A percentile compares a stretch with the other conserved stretches of the same genome.
phyloP scores from a whole-genome alignment of 2,888 invertebrate species.

The Nemotelus nigrinus region DNA sequence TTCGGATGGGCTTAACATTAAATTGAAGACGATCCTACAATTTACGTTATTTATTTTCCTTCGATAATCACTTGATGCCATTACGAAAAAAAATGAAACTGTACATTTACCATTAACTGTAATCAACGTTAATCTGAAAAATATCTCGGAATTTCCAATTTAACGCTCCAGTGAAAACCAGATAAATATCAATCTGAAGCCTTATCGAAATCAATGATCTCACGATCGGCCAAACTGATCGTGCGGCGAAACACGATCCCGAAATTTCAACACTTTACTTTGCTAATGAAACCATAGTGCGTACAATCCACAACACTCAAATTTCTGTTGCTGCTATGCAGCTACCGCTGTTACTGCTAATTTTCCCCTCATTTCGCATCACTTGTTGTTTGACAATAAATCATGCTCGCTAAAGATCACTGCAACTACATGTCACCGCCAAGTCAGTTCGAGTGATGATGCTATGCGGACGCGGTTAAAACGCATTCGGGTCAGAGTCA shows the following conservation, averaged over 20 bases:
- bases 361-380: slow-evolving; percentile 1
- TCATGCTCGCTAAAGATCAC: slow-evolving; percentile 29
- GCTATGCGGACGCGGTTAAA: slow-evolving; percentile 19
- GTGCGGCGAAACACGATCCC: slow-evolving; percentile 8
- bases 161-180: too few species aligned
- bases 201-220: slow-evolving; percentile 7
- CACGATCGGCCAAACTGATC: slow-evolving; percentile 21
- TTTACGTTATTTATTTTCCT: not conserved
- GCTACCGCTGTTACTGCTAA: not conserved
- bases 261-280: not conserved
- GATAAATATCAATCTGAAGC: not conserved
- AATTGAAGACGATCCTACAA: slow-evolving; percentile 20
- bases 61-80: too few species aligned
- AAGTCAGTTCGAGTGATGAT: not conserved
- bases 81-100: too few species aligned
- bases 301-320: slow-evolving; percentile 9
- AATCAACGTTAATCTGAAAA: too few species aligned
- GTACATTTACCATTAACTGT: too few species aligned
- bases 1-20: not conserved
- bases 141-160: too few species aligned
- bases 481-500: slow-evolving; percentile 39
- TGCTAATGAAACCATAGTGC: slow-evolving; percentile 16
- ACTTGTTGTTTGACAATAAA: slow-evolving; percentile 21
- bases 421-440: not conserved
- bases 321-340: not conserved